Conservation (phyloP, 1,140 invertebrate genomes). For the Drosophila jambulina region DNA sequence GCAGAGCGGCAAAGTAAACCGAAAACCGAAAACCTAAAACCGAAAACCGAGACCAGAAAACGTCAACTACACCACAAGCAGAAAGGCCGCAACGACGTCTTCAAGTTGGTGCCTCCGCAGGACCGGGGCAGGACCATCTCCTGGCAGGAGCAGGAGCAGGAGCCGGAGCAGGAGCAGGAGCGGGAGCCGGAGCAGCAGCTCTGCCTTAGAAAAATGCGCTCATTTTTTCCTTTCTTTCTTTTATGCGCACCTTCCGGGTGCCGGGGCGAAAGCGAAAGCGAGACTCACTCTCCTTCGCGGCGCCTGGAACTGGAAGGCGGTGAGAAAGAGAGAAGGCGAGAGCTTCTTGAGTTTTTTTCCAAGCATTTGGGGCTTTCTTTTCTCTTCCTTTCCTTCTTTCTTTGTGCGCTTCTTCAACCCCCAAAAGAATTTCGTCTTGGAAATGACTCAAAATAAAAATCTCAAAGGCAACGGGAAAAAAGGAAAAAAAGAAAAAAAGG, state of each 20-base stretch:
- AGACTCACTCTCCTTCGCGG: conserved; percentile 1
- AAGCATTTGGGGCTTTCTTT: conserved; percentile 15
- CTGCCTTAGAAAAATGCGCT: conserved; percentile 68
- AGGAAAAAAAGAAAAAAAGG: not conserved
- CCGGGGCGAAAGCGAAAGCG: conserved; percentile 16
- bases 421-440: conserved; percentile 63
- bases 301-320: conserved; percentile 20
- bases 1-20: conserved; percentile 44
- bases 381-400: not conserved
- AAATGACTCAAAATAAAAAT: conserved; percentile 65
- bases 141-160: no score
- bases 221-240: conserved; percentile 64
- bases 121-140: conserved; percentile 5
- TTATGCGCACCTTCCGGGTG: conserved; percentile 54
- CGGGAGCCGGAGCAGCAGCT: not conserved
- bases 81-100: conserved; percentile 81
- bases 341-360: conserved; percentile 48
- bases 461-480: conserved; percentile 33
- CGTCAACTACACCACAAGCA: conserved; percentile 83
- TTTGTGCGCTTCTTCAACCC: conserved; percentile 47
- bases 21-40: conserved; percentile 63
- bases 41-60: conserved; percentile 81
- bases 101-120: conserved; percentile 60
- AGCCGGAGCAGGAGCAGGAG: no score
- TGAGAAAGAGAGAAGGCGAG: conserved; percentile 12